Evolutionary conservation across 2,888 invertebrate species (phyloP), one percentile per base, ranked within the genome.

Genomic region (Spisula subtruncata): DNA sequence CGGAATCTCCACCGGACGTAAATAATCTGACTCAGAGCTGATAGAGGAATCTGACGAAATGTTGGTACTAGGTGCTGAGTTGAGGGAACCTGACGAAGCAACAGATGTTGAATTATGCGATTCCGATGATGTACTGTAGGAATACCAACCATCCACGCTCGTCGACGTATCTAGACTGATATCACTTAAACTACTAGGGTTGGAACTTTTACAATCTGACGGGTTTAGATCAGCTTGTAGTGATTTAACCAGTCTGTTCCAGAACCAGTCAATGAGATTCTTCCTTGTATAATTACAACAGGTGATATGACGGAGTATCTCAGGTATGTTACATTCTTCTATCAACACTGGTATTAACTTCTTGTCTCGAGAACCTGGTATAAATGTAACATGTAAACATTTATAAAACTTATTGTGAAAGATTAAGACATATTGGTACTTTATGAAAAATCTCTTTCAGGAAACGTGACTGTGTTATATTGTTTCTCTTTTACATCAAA

Each of bases 201-300:
- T 75, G 14, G 35, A 29, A 35, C 20, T 66, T 10, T 20, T 12
- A 54, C 80, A 84, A 8, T 93, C 93, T 12, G 75, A 81, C 6
- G 87, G 81, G 18, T 97, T 97, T 93, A 97, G 95, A 41, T 97
- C 97, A 66, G 99, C 98, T 0, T 98, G 98, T 89, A 99, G 97
- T 46, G 99, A 97, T 92, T 98, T 98, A 32, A 98, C 98, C 91
- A 99, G 98, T 98, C 87, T 98, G 97, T 87, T 98, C 98, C 95
- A 98, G 97, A 35, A 98, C 97, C 83, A 96, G 46, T 95, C 94
- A 10, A 92, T 80, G 16, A 95, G 89, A 79, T 95, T 94, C 35
- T 90, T 89, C 85, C 94, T 95, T 16, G 96, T 95, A 93, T 93
- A 96, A 92, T 96, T 95, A 89, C 95, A 94, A 87, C 93, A 88